Conservation (phyloP, 2,888 invertebrate genomes). For the Galerucella nymphaeae region DNA sequence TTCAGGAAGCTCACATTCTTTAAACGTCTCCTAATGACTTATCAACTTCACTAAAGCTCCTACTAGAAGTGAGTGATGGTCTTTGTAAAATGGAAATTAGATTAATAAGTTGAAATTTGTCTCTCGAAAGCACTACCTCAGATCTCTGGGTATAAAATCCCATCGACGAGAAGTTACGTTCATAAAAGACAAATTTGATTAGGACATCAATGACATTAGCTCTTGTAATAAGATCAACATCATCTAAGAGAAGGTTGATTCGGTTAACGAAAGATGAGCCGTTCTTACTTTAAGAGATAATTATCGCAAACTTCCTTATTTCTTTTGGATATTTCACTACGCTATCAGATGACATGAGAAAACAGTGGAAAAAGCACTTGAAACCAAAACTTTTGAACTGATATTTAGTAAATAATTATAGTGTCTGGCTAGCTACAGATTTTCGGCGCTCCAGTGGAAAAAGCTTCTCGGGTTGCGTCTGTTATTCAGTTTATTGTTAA, state of each 20-base stretch:
- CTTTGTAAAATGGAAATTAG: slow-evolving; percentile 21
- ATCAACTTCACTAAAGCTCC: slow-evolving; percentile 17
- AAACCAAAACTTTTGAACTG: too few relatives aligned
- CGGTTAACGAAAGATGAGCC: slow-evolving; percentile 9
- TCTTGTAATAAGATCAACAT: slow-evolving; percentile 33
- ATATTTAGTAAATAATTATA: too few relatives aligned
- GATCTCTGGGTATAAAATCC: slow-evolving; percentile 7
- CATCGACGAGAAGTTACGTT: slow-evolving; percentile 21
- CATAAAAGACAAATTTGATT: slow-evolving; percentile 25
- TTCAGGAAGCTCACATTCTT: slow-evolving; percentile 2
- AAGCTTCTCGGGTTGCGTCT: too few relatives aligned
- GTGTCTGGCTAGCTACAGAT: too few relatives aligned
- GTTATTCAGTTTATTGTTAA: too few relatives aligned
- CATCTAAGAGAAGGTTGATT: slow-evolving; percentile 24
- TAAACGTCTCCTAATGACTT: neutral
- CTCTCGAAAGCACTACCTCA: slow-evolving; percentile 1
- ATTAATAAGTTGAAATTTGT: slow-evolving; percentile 23
- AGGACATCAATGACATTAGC: slow-evolving; percentile 29
- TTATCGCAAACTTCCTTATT: slow-evolving; percentile 3
- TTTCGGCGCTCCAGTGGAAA: too few relatives aligned
- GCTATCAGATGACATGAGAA: neutral
- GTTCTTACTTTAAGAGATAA: slow-evolving; percentile 7
- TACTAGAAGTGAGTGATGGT: slow-evolving; percentile 7
- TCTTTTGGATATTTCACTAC: neutral
- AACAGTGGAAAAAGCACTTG: too few relatives aligned